A percentile compares a stretch with the other conserved stretches of the same genome.
Conservation (phyloP, 1,140 invertebrate species). For the Formica selysi region DNA sequence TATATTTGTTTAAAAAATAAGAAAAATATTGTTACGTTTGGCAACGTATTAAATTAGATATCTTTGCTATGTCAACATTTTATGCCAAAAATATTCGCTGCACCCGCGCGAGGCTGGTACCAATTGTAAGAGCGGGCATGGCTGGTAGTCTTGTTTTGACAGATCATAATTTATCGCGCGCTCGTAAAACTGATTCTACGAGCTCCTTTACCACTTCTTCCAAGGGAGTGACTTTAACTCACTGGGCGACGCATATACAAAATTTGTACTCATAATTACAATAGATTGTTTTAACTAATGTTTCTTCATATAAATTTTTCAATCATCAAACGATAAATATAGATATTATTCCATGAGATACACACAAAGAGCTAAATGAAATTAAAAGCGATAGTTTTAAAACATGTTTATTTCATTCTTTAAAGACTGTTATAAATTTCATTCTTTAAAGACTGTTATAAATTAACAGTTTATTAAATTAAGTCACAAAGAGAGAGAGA, state of each 20-base stretch:
- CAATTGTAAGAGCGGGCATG: slow-evolving; percentile 71
- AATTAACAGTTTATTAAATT: no score
- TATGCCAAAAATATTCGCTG: slow-evolving; percentile 43
- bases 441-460: background rate
- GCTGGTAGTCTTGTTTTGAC: slow-evolving; percentile 82
- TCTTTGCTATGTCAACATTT: slow-evolving; percentile 10
- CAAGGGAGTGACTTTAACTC: slow-evolving; percentile 31
- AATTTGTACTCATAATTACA: background rate
- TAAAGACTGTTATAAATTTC: background rate
- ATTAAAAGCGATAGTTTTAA: background rate
- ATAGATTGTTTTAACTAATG: background rate
- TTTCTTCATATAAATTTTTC: background rate
- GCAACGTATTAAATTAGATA: slow-evolving; percentile 48
- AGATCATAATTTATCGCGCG: slow-evolving; percentile 81
- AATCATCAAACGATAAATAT: background rate
- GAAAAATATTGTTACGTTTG: slow-evolving; percentile 1
- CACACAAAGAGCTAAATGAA: background rate
- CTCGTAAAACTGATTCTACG: slow-evolving; percentile 80
- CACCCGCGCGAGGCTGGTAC: slow-evolving; percentile 62
- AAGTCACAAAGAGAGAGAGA: background rate
- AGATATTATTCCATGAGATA: background rate
- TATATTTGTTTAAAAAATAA: background rate
- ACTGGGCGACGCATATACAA: background rate
- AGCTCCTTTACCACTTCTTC: slow-evolving; percentile 66
- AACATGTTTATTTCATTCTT: background rate